Percentiles rank a stretch among this genome's conserved stretches.
These are phyloP conservation scores for Porites lobata DNA, from an alignment of 92 coral and sea anemone genomes.

Conservation along the genomic window DNA sequence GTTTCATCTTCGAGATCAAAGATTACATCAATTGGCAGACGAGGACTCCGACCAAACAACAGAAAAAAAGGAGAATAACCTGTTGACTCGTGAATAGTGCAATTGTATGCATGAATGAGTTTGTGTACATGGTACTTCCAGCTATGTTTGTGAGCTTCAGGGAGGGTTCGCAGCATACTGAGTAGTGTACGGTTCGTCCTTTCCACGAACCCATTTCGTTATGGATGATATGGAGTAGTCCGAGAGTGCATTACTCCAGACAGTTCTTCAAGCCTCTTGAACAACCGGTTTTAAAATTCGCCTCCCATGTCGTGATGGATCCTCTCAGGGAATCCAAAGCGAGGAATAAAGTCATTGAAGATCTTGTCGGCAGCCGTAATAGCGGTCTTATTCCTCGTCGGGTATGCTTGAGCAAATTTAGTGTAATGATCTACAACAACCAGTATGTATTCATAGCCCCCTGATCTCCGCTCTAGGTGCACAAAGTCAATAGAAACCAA, in stretches of 20 bases:
- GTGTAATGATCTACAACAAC: conserved; percentile 18
- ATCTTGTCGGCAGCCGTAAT: too few species aligned
- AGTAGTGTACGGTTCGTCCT: conserved; percentile 59
- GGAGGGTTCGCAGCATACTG: conserved; percentile 66
- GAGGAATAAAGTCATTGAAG: too few species aligned
- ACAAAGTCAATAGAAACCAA: conserved; percentile 23
- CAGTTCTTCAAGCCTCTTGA: too few species aligned
- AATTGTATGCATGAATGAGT: conserved; percentile 67
- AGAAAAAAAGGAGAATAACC: conserved; percentile 58
- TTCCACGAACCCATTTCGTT: conserved; percentile 19
- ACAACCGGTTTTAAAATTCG: too few species aligned
- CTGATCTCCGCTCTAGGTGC: conserved; percentile 29
- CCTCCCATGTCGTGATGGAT: too few species aligned
- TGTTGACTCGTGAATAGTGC: conserved; percentile 61
- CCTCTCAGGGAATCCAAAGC: too few species aligned
- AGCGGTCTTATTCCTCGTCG: too few species aligned
- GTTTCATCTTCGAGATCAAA: conserved; percentile 40
- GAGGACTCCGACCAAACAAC: conserved; percentile 56
- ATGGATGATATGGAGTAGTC: neutral
- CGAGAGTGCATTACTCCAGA: neutral
- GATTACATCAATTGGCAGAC: conserved; percentile 59
- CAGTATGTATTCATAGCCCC: conserved; percentile 29
- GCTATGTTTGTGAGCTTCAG: conserved; percentile 54
- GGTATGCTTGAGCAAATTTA: too few species aligned
- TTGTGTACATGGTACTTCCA: conserved; percentile 73